Percentiles rank a stretch among this genome's conserved stretches.
These are phyloP conservation scores for Bombylius major DNA, from an alignment of 2,888 invertebrate genomes.

Conservation along the genomic window DNA sequence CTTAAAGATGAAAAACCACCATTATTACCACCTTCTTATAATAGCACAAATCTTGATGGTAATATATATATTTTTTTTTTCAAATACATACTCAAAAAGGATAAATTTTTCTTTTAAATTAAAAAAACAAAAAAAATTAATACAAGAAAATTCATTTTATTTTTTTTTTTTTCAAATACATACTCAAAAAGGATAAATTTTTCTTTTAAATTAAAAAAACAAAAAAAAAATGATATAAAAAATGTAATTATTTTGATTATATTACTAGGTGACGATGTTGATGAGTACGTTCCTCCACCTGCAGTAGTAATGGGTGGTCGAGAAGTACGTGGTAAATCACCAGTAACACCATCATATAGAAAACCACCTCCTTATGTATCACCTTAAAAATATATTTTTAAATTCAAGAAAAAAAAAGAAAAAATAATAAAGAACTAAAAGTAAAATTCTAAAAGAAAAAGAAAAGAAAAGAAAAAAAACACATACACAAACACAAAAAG, in stretches of 20 bases:
- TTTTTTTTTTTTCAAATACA: no score
- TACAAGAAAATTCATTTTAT: no score
- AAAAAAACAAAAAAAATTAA: no score
- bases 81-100: no score
- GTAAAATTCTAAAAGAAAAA: background rate
- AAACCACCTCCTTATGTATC: constrained; percentile 96
- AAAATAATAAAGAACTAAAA: background rate
- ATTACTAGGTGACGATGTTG: constrained; percentile 39
- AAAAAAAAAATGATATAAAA: no score
- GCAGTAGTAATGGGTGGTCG: constrained; percentile 51
- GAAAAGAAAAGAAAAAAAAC: no score
- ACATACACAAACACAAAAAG: no score
- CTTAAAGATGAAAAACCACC: constrained; percentile 93
- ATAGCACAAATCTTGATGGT: constrained; percentile 35
- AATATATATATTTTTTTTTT: constrained; percentile 5
- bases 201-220: no score
- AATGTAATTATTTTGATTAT: no score
- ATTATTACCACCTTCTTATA: constrained; percentile 58
- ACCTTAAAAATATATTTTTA: constrained; percentile 51
- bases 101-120: background rate
- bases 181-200: background rate
- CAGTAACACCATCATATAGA: constrained; percentile 82
- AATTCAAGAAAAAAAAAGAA: background rate
- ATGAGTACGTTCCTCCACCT: constrained; percentile 85
- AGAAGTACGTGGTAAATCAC: constrained; percentile 59